Conservation (phyloP, 2,113 vertebrate species). For the Grammomys surdaster region DNA sequence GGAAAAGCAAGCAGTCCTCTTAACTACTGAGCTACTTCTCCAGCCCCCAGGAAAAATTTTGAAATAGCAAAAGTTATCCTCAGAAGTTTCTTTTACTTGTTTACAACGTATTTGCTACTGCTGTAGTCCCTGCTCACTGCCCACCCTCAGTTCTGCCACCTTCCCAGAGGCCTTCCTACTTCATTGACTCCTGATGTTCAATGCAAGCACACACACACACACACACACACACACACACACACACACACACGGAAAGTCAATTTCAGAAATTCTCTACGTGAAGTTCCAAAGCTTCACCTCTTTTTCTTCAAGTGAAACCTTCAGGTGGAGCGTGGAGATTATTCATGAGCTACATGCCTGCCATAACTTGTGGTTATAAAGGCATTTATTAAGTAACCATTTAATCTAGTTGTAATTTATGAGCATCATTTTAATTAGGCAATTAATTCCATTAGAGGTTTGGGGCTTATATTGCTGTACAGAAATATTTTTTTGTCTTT, state of each 20-base stretch:
- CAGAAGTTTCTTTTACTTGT: not conserved
- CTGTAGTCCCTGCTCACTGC: not conserved
- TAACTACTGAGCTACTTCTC: too few relatives aligned
- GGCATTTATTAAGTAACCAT: constrained; percentile 60
- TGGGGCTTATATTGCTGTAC: constrained; percentile 16
- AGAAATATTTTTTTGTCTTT: constrained; percentile 24
- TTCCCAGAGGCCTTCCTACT: not conserved
- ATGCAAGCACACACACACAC: not conserved
- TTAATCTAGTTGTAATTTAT: constrained; percentile 57
- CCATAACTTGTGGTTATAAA: constrained; percentile 60
- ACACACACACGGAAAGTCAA: not conserved
- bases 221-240: not conserved
- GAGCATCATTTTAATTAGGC: constrained; percentile 63
- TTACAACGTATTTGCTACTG: not conserved
- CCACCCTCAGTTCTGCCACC: not conserved
- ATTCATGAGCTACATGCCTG: constrained; percentile 31
- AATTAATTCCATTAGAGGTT: constrained; percentile 22
- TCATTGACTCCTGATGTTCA: not conserved
- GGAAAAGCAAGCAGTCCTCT: too few relatives aligned
- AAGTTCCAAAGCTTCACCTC: not conserved
- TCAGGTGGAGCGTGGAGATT: not conserved
- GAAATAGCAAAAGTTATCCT: not conserved
- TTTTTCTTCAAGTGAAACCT: not conserved
- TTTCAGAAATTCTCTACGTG: constrained; percentile 25
- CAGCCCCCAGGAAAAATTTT: not conserved